Percentiles rank a stretch among this genome's conserved stretches.
Conservation (phyloP, 1,140 invertebrate species). For the Leptinotarsa defecta region DNA sequence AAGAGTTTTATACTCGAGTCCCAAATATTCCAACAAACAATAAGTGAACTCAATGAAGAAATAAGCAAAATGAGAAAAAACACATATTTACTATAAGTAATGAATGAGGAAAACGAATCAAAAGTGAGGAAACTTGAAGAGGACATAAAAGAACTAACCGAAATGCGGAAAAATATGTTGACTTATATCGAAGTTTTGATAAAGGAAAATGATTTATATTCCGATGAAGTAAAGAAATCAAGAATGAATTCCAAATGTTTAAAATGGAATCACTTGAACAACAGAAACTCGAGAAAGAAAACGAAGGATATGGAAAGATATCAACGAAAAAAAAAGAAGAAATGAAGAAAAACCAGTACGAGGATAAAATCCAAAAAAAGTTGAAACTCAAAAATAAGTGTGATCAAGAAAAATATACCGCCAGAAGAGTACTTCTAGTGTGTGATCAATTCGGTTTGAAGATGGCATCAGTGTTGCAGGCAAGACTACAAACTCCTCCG, state of each 20-base stretch:
- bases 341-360: background rate
- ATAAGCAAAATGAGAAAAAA: constrained; percentile 13
- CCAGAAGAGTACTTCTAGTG: background rate
- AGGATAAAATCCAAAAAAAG: background rate
- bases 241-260: constrained; percentile 7
- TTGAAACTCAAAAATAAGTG: background rate
- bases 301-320: background rate
- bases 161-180: constrained; percentile 15
- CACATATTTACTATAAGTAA: constrained; percentile 15
- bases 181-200: constrained; percentile 8
- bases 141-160: constrained; percentile 15
- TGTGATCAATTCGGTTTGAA: background rate
- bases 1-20: constrained; percentile 11
- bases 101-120: constrained; percentile 14
- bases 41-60: constrained; percentile 13
- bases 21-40: constrained; percentile 4
- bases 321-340: background rate
- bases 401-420: background rate
- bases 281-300: background rate
- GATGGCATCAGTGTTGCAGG: too few species aligned
- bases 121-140: constrained; percentile 8
- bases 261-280: constrained; percentile 15
- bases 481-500: background rate
- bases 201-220: constrained; percentile 12
- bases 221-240: constrained; percentile 6